phyloP scores from a whole-genome alignment of 2,113 vertebrate species.

The Pseudonaja textilis region DNA sequence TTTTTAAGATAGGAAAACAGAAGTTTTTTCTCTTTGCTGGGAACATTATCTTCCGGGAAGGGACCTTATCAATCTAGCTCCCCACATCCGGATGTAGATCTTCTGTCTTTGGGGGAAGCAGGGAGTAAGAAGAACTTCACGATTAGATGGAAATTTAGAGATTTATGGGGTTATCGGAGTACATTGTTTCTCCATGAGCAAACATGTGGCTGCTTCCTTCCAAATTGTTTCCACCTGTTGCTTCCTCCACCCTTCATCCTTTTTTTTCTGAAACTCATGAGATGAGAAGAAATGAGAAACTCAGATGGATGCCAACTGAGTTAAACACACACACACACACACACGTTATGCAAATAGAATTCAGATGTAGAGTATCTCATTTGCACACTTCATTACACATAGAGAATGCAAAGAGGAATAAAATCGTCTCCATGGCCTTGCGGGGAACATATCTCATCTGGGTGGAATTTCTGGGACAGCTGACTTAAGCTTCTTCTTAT shows the following conservation, averaged over 20 bases:
- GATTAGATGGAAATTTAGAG: constrained; percentile 32
- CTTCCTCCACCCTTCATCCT: not conserved
- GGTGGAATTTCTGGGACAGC: constrained; percentile 74
- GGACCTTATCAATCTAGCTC: constrained; percentile 6
- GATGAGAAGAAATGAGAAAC: constrained; percentile 53
- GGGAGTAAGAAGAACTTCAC: not conserved
- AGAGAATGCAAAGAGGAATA: constrained; percentile 72
- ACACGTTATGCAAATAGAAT: constrained; percentile 71
- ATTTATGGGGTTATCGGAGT: constrained; percentile 25
- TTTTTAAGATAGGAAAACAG: not conserved
- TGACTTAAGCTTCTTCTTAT: constrained; percentile 71
- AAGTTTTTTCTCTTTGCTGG: constrained; percentile 18
- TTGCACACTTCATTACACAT: constrained; percentile 86
- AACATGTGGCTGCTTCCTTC: not conserved
- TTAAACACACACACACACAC: constrained; percentile 63
- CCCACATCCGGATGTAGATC: constrained; percentile 6
- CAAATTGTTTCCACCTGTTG: not conserved
- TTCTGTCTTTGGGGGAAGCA: not conserved
- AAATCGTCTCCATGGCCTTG: constrained; percentile 78
- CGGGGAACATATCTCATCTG: constrained; percentile 75
- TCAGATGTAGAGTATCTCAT: constrained; percentile 72
- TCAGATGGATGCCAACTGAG: constrained; percentile 77
- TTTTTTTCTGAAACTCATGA: not conserved
- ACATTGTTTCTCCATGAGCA: constrained; percentile 30
- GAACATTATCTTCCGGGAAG: constrained; percentile 23